Base-by-base conservation (phyloP, 2,113 vertebrate species). In the Ailurus styani region DNA sequence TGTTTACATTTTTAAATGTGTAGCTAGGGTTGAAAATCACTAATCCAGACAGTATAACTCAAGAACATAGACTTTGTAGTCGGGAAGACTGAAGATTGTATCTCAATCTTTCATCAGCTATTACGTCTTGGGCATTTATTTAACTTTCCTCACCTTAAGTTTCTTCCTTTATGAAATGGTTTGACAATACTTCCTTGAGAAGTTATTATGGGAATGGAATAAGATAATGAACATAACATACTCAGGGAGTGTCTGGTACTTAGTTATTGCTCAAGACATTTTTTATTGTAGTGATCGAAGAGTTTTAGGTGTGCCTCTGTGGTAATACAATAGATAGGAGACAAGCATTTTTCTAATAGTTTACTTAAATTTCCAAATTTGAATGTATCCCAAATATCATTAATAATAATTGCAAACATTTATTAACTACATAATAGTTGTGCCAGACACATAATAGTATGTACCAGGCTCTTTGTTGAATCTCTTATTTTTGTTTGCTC, bases 81-180 rank as follows among this genome's bases (percentile, higher is more conserved):
- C 14, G 75, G 73, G 62, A 5, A 45, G 40, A 52, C 8, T 52
- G 27, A 17, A 85, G 4, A 1, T 70, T 34, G 20, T 12, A 66
- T n/a, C 25, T 72, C 75, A 70, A 18, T 86, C 34, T 82, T 25
- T 81, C 20, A 29, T 60, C 9, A 31, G 7, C 23, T 90, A n/a
- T 68, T 91, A 82, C 55, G 68, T 77, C 29, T 37, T 31, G 55
- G 29, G 34, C 3, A 82, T 86, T 70, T 95, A 2, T 93, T 78
- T 85, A 93, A 70, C 25, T 31, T 82, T 77, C 31, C 37, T 94
- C 40, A 29, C 27, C 29, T 72, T 93, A 34, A 60, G 18, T 52
- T 87, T 96, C 47, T 93, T 95, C 57, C 88, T 78, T 52, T 55
- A 68, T 62, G 75, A 88, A 94, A 93, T 89, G 75, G 37, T 50